Base-by-base conservation (phyloP, 2,888 invertebrate species). In the Leptothorax acervorum region DNA sequence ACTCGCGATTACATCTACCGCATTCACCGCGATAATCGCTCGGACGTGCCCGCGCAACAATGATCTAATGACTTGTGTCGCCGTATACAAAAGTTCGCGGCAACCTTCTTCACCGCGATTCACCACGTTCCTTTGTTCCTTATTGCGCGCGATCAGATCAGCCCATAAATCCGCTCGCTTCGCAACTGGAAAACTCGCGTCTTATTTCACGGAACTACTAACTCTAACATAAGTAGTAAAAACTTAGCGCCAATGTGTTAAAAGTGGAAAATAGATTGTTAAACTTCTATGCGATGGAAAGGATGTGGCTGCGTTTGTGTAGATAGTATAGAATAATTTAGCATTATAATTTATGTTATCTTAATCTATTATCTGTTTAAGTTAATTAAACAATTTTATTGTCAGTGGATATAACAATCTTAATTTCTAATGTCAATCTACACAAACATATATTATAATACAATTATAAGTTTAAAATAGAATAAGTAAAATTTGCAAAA, bases 41-140 rank as follows among this genome's bases (percentile, higher is more conserved):
- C 42, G 57, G 66, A 78, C 55, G 78, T 81, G 81, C 82, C 76
- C 48, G 81, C 60, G 82, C 82, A 87, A 89, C 88, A 87, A 87
- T 87, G 82, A 81, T 83, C 83, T 83, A 83, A 82, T 75, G 75
- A 75, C 57, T 82, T 31, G 48, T 81, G 81, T 81, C 81, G 57
- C 75, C 57, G 57, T 51, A 18, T 23, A 73, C 57, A 79, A 79
- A 79, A 73, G 57, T 79, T 55, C 35, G 23, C 78, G 53, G 11
- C 73, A 57, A 31, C 35, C 57, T 79, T 79, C 79, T 79, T 79
- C 57, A 53, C 12, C 68, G 48, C 68, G 48, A 76, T 68, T 68
- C 71, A 53, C 15, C 15, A 35, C 45, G 78, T 71, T 48, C 48
- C 73, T 71, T 79, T 79, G 74, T 79, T 55, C 53, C 53, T 55